Conservation (phyloP, 2,888 invertebrate species). For the Aphidoletes aphidimyza region DNA sequence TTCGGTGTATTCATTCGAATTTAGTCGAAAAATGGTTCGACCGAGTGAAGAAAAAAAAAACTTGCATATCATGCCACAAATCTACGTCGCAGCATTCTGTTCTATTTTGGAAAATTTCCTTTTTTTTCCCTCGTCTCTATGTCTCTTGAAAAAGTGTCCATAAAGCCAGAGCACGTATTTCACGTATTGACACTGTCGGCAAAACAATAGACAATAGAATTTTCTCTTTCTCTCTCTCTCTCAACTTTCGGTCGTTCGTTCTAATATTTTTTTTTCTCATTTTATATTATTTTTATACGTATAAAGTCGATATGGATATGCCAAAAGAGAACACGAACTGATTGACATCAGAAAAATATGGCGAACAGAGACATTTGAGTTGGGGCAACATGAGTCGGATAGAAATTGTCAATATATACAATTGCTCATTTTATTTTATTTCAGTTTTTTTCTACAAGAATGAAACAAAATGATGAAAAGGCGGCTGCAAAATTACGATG, state of each 20-base stretch:
- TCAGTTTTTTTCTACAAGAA: neutral
- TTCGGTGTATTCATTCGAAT: slow-evolving; percentile 11
- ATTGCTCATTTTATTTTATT: neutral
- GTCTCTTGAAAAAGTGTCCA: neutral
- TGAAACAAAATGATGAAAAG: too few species aligned
- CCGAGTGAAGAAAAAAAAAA: neutral
- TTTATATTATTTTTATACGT: neutral
- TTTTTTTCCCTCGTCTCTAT: too few species aligned
- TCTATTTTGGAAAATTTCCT: slow-evolving; percentile 47
- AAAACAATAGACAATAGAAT: slow-evolving; percentile 53
- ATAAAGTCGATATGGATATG: neutral
- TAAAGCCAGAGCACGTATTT: slow-evolving; percentile 26
- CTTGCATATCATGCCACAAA: slow-evolving; percentile 52
- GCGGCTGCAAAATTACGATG: neutral
- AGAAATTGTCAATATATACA: neutral
- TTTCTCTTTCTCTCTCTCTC: neutral
- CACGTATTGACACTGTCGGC: slow-evolving; percentile 48
- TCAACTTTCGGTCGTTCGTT: neutral
- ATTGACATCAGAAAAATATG: slow-evolving; percentile 35
- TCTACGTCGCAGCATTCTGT: neutral
- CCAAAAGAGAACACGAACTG: slow-evolving; percentile 22
- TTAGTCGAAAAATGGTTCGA: neutral
- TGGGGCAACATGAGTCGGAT: neutral
- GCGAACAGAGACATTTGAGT: neutral
- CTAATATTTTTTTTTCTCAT: neutral